These are phyloP conservation scores for Formica exsecta DNA, from an alignment of 1,140 invertebrate genomes.

Conservation along the genomic window DNA sequence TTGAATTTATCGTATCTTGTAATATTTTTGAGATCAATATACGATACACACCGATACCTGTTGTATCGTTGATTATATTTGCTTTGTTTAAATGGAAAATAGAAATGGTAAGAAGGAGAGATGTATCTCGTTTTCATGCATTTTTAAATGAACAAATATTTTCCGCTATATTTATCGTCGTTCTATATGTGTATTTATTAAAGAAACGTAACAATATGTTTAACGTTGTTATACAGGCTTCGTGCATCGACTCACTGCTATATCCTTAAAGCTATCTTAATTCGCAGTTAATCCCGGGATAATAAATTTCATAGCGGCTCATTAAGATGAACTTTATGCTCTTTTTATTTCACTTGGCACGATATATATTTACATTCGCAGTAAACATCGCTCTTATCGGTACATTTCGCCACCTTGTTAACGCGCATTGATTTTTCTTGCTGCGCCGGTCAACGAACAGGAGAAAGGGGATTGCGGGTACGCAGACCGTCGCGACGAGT, in stretches of 20 bases:
- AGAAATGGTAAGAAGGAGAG: not conserved
- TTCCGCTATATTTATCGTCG: not conserved
- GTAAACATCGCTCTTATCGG: constrained; percentile 77
- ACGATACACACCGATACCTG: not conserved
- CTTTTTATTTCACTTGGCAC: constrained; percentile 55
- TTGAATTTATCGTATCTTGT: too few relatives aligned
- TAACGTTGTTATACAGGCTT: constrained; percentile 4
- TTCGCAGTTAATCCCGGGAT: constrained; percentile 64
- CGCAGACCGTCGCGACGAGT: constrained; percentile 14
- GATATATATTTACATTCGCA: constrained; percentile 67
- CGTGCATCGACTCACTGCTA: not conserved
- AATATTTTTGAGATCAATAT: constrained; percentile 6
- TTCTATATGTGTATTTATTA: not conserved
- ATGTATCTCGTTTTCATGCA: not conserved
- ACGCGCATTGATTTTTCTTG: constrained; percentile 74
- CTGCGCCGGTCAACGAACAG: not conserved
- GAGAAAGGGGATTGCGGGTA: not conserved
- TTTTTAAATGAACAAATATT: not conserved
- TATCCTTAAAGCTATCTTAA: constrained; percentile 67
- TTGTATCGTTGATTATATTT: not conserved
- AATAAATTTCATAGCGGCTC: constrained; percentile 69
- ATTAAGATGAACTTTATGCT: constrained; percentile 57
- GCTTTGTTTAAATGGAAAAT: not conserved
- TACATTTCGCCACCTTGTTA: constrained; percentile 75
- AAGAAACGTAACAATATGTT: not conserved